A percentile compares a stretch with the other conserved stretches of the same genome.
phyloP scores from a whole-genome alignment of 2,113 vertebrate species.

The Elgaria multicarinata region DNA sequence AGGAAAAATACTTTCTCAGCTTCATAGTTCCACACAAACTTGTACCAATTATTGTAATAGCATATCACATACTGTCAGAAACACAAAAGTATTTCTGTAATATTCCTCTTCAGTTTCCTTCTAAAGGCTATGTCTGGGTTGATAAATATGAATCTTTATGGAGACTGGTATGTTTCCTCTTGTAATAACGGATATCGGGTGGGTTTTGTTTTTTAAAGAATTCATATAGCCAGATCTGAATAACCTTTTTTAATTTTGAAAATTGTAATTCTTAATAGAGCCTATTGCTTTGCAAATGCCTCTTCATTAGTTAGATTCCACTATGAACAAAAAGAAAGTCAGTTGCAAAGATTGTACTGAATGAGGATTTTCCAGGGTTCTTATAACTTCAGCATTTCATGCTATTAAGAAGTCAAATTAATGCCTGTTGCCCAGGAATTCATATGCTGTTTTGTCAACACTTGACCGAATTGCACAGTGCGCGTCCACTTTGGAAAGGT shows the following conservation, averaged over 20 bases:
- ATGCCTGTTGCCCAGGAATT: not conserved
- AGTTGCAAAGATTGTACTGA: not conserved
- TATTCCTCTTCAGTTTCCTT: not conserved
- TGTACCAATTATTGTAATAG: not conserved
- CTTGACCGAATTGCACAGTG: not conserved
- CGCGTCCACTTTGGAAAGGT: not conserved
- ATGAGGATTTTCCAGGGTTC: not conserved
- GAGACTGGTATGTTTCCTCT: not conserved
- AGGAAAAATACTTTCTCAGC: too few species aligned
- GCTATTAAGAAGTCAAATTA: not conserved
- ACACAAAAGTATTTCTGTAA: not conserved
- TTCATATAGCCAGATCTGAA: not conserved
- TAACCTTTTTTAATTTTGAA: not conserved
- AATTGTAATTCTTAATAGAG: not conserved
- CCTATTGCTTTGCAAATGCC: not conserved
- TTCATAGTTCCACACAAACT: not conserved
- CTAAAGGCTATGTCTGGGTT: not conserved
- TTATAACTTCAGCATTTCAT: not conserved
- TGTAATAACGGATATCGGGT: conserved; percentile 21
- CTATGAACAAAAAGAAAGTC: not conserved
- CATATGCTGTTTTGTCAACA: not conserved
- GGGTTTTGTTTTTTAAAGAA: conserved; percentile 20
- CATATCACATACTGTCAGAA: not conserved
- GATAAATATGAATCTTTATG: not conserved
- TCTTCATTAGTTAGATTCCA: not conserved